Percentiles rank a stretch among this genome's conserved stretches.
phyloP scores from a whole-genome alignment of 1,140 invertebrate genomes.

The Drosophila pruinosa region DNA sequence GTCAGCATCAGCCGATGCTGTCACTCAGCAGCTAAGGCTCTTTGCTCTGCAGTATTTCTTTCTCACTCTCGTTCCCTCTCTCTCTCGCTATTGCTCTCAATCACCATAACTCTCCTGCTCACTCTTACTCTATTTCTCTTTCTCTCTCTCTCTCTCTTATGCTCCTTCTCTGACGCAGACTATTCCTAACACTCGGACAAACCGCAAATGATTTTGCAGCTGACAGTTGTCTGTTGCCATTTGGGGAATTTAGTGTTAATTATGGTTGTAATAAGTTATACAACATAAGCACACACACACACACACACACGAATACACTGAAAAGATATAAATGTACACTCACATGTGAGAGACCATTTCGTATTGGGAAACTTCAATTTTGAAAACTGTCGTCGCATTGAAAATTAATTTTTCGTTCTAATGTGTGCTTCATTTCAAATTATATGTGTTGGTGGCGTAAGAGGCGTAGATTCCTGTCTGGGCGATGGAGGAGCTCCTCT shows the following conservation, averaged over 20 bases:
- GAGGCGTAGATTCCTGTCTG: slow-evolving; percentile 86
- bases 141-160: neutral
- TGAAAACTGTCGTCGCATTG: slow-evolving; percentile 3
- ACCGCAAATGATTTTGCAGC: slow-evolving; percentile 72
- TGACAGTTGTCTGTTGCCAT: slow-evolving; percentile 71
- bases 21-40: slow-evolving; percentile 31
- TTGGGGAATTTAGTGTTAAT: slow-evolving; percentile 76
- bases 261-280: slow-evolving; percentile 74
- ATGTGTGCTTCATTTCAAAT: neutral
- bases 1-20: slow-evolving; percentile 39
- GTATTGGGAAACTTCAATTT: slow-evolving; percentile 7
- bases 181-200: slow-evolving; percentile 21
- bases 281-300: slow-evolving; percentile 37
- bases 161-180: neutral
- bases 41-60: neutral
- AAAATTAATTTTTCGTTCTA: neutral
- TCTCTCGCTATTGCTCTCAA: neutral
- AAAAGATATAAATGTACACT: neutral
- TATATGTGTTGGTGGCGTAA: slow-evolving; percentile 84
- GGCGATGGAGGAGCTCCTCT: slow-evolving; percentile 83
- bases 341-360: neutral
- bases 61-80: neutral
- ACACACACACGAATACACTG: no score
- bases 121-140: neutral
- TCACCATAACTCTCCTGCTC: neutral